Conservation (phyloP, 2,797 vertebrate genomes). For the Antrozous pallidus region DNA sequence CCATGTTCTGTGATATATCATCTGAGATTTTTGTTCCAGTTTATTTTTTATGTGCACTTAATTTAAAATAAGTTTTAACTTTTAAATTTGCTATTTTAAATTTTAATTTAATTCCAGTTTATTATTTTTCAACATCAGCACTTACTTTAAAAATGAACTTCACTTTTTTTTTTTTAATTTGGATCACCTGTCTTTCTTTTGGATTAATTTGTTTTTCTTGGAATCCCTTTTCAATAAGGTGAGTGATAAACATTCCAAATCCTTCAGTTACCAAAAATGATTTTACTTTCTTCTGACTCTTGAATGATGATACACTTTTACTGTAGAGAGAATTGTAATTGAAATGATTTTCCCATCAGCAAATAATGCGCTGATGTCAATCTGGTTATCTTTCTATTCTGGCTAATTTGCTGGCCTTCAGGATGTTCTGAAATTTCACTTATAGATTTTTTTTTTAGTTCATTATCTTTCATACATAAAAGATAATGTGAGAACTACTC, state of each 20-base stretch:
- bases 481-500: neutral
- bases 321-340: neutral
- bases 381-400: neutral
- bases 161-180: neutral
- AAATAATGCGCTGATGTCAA: neutral
- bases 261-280: neutral
- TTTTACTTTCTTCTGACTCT: neutral
- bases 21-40: neutral
- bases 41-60: neutral
- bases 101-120: neutral
- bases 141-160: neutral
- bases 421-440: neutral
- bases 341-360: neutral
- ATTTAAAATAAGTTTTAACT: neutral
- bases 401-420: neutral
- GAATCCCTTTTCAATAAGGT: neutral
- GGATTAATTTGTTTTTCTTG: neutral
- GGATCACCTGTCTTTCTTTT: neutral
- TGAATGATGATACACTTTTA: neutral
- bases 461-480: neutral
- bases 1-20: neutral
- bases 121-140: neutral
- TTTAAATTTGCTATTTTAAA: neutral
- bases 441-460: neutral
- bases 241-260: neutral